Evolutionary conservation across 2,113 vertebrate species (phyloP), one percentile per base, ranked within the genome.

Genomic region (Ptilonorhynchus violaceus): DNA sequence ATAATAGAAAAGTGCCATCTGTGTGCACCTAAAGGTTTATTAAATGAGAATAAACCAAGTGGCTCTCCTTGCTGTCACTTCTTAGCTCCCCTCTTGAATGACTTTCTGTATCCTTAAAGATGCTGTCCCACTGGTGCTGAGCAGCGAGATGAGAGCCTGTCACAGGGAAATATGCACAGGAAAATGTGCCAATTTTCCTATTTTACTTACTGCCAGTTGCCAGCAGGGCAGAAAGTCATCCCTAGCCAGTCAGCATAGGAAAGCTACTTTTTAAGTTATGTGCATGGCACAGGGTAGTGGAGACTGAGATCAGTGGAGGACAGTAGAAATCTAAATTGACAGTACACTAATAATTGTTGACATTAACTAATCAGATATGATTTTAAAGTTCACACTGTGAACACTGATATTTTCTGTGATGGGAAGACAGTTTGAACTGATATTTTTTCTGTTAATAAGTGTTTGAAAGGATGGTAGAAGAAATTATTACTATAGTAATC

Each of bases 401-500:
- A 81, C 85, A 79, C 11, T 91, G 89, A 37, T 84, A 89, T 92
- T 88, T 96, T 89, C 94, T 94, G 70, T 89, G 96, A 68, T 56
- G n/a, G 78, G 88, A 96, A 95, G 88, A 75, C 78, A 93, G 79
- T 92, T 94, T 85, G 90, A 97, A 92, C 88, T 91, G 82, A 37
- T 90, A 47, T 69, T 87, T 92, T 92, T 96, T 70, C 72, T 88
- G 92, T 93, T 95, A 97, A 81, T 85, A 97, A 97, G 96, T 94
- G 80, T 96, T 95, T 97, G 96, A 98, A 98, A 96, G 89, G 94
- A 77, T 97, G 94, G 97, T 98, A 97, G 95, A 96, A 97, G 93
- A 94, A 98, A 97, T 97, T 95, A 97, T 89, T 97, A 92, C 89
- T 35, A 53, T 35, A 77, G 97, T 96, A 98, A 98, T 98, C 98